These are phyloP conservation scores for Labeo catla DNA, from an alignment of 2,113 vertebrate species.

Conservation along the genomic window DNA sequence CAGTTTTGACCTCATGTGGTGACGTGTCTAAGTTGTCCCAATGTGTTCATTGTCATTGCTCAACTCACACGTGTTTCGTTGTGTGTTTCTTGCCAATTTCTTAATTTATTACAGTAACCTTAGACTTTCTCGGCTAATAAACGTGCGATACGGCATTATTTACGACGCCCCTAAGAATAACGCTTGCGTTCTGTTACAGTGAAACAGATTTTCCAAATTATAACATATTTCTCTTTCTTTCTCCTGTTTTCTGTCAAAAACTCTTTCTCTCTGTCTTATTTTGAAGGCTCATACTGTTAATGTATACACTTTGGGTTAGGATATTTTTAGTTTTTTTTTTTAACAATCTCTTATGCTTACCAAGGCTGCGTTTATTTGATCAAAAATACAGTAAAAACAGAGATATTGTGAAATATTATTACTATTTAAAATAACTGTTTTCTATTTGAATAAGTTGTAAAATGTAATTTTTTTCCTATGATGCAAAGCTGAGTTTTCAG, in stretches of 20 bases:
- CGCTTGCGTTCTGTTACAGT: not conserved
- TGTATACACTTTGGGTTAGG: not conserved
- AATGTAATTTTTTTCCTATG: too few relatives aligned
- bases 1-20: not conserved
- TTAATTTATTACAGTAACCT: not conserved
- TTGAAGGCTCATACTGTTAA: not conserved
- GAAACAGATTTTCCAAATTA: conserved; percentile 14
- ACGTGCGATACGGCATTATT: not conserved
- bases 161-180: not conserved
- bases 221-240: not conserved
- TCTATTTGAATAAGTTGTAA: too few relatives aligned
- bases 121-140: conserved; percentile 3
- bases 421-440: too few relatives aligned
- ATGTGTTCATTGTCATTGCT: not conserved
- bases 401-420: too few relatives aligned
- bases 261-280: conserved; percentile 13
- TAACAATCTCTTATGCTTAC: not conserved
- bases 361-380: not conserved
- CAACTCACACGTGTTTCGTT: not conserved
- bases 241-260: not conserved
- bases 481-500: not conserved
- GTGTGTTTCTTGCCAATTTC: not conserved
- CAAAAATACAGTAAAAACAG: not conserved
- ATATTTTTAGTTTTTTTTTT: too few relatives aligned
- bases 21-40: not conserved